Evolutionary conservation across 35 echinoderm and acorn worm species (phyloP).

Genomic region (Hemicentrotus pulcherrimus): DNA sequence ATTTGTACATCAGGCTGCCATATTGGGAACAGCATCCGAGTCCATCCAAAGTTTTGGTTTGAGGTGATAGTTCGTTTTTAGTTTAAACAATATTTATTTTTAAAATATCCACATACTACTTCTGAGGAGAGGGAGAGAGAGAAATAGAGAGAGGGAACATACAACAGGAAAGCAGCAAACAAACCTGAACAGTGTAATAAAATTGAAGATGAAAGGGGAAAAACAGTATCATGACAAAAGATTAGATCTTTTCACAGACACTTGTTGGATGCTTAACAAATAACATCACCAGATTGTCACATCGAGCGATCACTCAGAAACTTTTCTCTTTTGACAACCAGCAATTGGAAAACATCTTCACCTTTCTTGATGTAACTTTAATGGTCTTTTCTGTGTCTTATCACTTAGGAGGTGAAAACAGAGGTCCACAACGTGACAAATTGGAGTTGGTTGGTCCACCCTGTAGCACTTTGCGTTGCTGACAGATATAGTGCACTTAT

Average conservation of each 20-base stretch:
- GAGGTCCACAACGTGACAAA: neutral
- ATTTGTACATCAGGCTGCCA: no score
- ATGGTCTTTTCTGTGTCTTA: neutral
- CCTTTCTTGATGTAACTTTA: neutral
- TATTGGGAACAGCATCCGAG: no score
- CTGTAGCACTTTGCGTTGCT: neutral
- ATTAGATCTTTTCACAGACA: neutral
- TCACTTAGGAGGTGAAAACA: constrained; percentile 11
- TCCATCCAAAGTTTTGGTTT: no score
- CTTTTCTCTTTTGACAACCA: neutral
- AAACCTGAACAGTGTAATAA: neutral
- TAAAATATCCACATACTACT: neutral
- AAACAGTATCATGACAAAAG: neutral
- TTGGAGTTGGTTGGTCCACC: neutral
- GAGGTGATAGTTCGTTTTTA: no score
- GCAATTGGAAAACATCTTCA: neutral
- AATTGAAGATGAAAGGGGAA: neutral
- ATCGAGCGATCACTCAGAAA: neutral
- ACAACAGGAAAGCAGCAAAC: neutral
- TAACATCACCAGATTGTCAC: neutral
- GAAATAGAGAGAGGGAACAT: neutral
- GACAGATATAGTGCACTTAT: neutral
- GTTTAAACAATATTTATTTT: no score
- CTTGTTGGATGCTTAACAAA: neutral
- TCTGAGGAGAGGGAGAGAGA: neutral